phyloP scores from a whole-genome alignment of 1,140 invertebrate genomes.

The Dendroctonus valens region DNA sequence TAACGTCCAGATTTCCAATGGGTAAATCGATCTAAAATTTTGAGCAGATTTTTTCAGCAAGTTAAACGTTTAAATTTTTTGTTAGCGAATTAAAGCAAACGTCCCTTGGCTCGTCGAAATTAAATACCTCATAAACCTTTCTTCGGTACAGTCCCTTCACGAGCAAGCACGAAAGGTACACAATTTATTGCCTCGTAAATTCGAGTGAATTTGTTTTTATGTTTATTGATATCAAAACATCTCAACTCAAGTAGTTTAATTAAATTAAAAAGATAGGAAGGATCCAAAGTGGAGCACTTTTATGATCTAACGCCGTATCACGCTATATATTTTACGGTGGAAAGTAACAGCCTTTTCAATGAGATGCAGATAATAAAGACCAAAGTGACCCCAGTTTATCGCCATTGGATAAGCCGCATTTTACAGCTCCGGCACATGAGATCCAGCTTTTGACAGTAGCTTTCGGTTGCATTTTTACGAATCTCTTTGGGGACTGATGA shows the following conservation, averaged over 20 bases:
- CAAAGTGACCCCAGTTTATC: constrained; percentile 22
- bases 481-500: constrained; percentile 24
- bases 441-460: constrained; percentile 12
- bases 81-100: constrained; percentile 1
- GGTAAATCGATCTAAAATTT: too few species aligned
- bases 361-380: constrained; percentile 29
- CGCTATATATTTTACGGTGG: constrained; percentile 23
- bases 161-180: constrained; percentile 4
- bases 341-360: constrained; percentile 15
- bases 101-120: not conserved
- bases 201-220: constrained; percentile 25
- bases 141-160: constrained; percentile 1
- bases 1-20: too few species aligned
- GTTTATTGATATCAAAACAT: constrained; percentile 25
- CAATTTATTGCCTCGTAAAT: constrained; percentile 25
- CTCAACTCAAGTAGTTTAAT: constrained; percentile 23
- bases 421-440: constrained; percentile 19
- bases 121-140: constrained; percentile 4
- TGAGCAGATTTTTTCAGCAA: too few species aligned
- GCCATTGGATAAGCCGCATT: constrained; percentile 15
- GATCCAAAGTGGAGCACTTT: constrained; percentile 16
- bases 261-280: constrained; percentile 28
- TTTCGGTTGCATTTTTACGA: constrained; percentile 26
- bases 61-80: not conserved
- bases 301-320: constrained; percentile 26